These are phyloP conservation scores for Hydra vulgaris DNA, from an alignment of 30 jellyfish, hydroid and myxozoan species.

Conservation along the genomic window DNA sequence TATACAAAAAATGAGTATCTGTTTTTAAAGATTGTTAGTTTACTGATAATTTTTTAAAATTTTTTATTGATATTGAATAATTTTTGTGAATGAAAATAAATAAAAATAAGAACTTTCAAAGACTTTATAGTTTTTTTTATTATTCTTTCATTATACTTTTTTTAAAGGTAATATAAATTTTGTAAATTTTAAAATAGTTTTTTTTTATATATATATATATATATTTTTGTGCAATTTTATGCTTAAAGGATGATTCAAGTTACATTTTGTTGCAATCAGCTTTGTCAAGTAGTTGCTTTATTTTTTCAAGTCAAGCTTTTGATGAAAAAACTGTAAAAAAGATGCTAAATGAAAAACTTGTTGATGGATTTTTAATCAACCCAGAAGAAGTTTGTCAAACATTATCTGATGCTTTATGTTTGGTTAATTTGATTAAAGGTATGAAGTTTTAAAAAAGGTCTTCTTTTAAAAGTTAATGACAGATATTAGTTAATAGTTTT, in stretches of 20 bases:
- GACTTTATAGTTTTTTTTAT: too few species aligned
- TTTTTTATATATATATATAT: neutral
- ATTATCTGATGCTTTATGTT: neutral
- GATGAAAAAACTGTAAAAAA: neutral
- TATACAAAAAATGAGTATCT: too few species aligned
- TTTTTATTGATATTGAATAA: too few species aligned
- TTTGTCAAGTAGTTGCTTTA: neutral
- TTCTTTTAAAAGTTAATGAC: neutral
- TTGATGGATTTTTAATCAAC: slow-evolving; percentile 2
- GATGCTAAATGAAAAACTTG: neutral
- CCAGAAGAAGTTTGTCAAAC: neutral
- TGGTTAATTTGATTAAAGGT: neutral
- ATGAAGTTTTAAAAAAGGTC: neutral
- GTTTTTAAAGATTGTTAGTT: too few species aligned
- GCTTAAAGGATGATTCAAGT: neutral
- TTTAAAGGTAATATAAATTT: too few species aligned
- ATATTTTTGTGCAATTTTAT: too few species aligned
- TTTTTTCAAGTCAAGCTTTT: neutral
- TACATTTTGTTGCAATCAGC: neutral
- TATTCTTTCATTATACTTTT: too few species aligned
- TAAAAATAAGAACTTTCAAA: too few species aligned
- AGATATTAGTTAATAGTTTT: too few species aligned
- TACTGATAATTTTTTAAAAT: too few species aligned
- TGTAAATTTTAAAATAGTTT: too few species aligned
- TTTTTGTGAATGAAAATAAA: too few species aligned